phyloP scores from a whole-genome alignment of 2,888 invertebrate genomes.

The Rhingia campestris region DNA sequence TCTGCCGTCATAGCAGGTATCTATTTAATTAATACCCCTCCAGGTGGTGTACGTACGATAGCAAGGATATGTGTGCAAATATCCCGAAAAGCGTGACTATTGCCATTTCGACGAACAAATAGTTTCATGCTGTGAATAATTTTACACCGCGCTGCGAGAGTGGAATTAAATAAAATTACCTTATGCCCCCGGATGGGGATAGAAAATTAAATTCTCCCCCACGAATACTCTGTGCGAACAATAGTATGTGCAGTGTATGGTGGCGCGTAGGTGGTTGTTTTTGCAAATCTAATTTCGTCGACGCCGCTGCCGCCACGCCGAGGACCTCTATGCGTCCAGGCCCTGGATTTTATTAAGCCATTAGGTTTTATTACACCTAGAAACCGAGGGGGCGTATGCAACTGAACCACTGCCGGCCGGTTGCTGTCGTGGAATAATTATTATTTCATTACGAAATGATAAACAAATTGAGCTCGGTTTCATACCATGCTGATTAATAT shows the following conservation, averaged over 20 bases:
- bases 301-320: no score
- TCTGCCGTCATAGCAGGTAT: neutral
- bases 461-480: conserved; percentile 38
- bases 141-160: conserved; percentile 26
- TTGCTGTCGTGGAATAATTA: conserved; percentile 35
- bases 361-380: conserved; percentile 47
- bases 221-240: neutral
- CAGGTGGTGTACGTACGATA: neutral
- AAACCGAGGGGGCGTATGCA: conserved; percentile 23
- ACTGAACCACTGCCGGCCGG: conserved; percentile 17
- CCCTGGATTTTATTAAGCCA: conserved; percentile 61
- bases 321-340: conserved; percentile 28
- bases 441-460: conserved; percentile 56
- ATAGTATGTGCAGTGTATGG: neutral
- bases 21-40: conserved; percentile 41
- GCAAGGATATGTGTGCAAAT: conserved; percentile 21
- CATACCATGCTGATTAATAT: conserved; percentile 36
- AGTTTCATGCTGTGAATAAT: conserved; percentile 48
- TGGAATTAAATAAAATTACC: conserved; percentile 62
- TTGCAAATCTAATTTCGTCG: conserved; percentile 36
- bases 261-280: conserved; percentile 23
- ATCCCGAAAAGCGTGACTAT: conserved; percentile 46
- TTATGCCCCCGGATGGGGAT: conserved; percentile 14
- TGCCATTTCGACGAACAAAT: conserved; percentile 36
- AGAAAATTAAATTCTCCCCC: conserved; percentile 62